These are phyloP conservation scores for Rhynchonema sp. DNA, from an alignment of 2,888 invertebrate species.

Conservation along the genomic window DNA sequence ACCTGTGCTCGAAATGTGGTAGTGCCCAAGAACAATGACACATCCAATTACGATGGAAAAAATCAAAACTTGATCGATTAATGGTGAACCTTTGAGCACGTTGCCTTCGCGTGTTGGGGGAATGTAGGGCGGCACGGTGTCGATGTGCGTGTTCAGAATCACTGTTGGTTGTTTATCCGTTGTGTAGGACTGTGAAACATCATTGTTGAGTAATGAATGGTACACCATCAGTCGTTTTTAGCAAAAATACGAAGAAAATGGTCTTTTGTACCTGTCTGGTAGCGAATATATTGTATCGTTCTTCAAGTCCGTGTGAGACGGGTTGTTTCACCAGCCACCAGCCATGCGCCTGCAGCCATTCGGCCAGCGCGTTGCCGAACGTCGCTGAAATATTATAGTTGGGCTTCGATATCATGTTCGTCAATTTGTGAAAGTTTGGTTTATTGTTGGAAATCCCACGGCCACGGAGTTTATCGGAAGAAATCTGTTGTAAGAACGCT, in stretches of 20 bases:
- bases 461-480: too few relatives aligned
- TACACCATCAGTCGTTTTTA: too few relatives aligned
- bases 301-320: background rate
- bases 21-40: slow-evolving; percentile 6
- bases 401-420: too few relatives aligned
- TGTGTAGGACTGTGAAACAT: background rate
- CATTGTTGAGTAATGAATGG: too few relatives aligned
- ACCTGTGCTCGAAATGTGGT: background rate
- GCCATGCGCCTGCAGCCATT: background rate
- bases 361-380: background rate
- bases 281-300: background rate
- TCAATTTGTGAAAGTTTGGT: too few relatives aligned
- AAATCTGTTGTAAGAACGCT: too few relatives aligned
- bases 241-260: background rate
- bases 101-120: slow-evolving; percentile 13
- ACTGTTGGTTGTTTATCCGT: slow-evolving; percentile 9
- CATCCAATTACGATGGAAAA: too few relatives aligned
- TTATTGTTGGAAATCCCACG: too few relatives aligned
- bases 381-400: background rate
- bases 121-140: slow-evolving; percentile 24
- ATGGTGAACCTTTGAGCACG: slow-evolving; percentile 9
- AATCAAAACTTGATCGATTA: too few relatives aligned
- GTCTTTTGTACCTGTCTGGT: too few relatives aligned
- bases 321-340: background rate
- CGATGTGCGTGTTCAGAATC: slow-evolving; percentile 22